These are phyloP conservation scores for Cybosia mesomella DNA, from an alignment of 2,888 invertebrate species.

Conservation along the genomic window DNA sequence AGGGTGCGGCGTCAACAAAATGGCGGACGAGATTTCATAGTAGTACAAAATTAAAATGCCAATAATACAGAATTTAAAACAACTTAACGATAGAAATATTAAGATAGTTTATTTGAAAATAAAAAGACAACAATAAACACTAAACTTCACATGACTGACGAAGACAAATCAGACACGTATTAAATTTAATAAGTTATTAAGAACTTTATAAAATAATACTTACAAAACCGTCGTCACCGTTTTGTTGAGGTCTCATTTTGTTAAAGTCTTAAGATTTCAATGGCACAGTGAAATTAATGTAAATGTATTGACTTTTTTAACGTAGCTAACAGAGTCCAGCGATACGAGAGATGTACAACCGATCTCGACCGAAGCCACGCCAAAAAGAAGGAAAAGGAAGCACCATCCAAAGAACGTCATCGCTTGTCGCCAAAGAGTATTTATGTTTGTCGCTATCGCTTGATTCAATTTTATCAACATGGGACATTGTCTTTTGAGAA, in stretches of 20 bases:
- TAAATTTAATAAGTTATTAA: neutral
- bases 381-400: conserved; percentile 70
- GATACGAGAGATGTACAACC: conserved; percentile 52
- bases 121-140: neutral
- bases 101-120: neutral
- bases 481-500: conserved; percentile 9
- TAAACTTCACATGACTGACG: neutral
- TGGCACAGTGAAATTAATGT: conserved; percentile 13
- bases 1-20: conserved; percentile 77
- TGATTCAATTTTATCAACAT: neutral
- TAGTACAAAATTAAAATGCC: neutral
- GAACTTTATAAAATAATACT: conserved; percentile 56
- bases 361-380: conserved; percentile 70
- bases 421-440: no score
- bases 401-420: neutral
- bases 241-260: conserved; percentile 82
- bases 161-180: conserved; percentile 3
- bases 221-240: conserved; percentile 83
- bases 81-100: neutral
- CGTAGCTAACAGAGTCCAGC: conserved; percentile 23
- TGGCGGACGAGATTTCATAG: conserved; percentile 68
- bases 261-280: neutral
- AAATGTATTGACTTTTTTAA: conserved; percentile 41
- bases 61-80: neutral
- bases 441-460: no score